Evolutionary conservation across 2,113 vertebrate species (phyloP).

Genomic region (Grammomys surdaster): DNA sequence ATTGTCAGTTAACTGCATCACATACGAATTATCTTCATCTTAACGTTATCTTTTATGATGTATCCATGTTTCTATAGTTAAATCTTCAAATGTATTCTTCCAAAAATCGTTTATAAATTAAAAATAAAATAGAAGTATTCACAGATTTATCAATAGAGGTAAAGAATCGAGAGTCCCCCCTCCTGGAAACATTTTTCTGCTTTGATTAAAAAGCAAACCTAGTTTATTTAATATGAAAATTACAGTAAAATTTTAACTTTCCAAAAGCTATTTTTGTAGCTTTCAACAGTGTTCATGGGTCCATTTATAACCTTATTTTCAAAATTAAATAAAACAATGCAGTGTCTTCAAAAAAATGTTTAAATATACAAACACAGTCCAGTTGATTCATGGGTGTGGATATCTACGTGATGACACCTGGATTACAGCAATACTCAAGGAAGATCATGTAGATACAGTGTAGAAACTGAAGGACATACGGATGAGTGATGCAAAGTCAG

Average conservation of each 20-base stretch:
- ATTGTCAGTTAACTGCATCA: too few species aligned
- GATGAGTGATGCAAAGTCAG: too few species aligned
- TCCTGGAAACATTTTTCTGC: neutral
- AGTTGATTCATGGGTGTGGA: neutral
- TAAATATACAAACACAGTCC: neutral
- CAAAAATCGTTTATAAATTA: neutral
- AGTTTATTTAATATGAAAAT: neutral
- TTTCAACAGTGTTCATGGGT: neutral
- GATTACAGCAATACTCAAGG: neutral
- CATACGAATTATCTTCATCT: neutral
- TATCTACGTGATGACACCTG: neutral
- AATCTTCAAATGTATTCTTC: neutral
- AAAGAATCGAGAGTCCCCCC: neutral
- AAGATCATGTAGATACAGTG: neutral
- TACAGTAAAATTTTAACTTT: neutral
- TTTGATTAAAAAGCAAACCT: neutral
- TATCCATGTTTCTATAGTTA: neutral
- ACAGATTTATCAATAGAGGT: neutral
- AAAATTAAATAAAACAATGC: neutral
- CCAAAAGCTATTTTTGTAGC: neutral
- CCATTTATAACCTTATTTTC: neutral
- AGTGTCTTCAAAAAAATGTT: neutral
- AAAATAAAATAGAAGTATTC: neutral
- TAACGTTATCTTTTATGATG: neutral
- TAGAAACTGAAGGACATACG: neutral